These are phyloP conservation scores for Microtus ochrogaster DNA, from an alignment of 2,113 vertebrate species.

Conservation along the genomic window DNA sequence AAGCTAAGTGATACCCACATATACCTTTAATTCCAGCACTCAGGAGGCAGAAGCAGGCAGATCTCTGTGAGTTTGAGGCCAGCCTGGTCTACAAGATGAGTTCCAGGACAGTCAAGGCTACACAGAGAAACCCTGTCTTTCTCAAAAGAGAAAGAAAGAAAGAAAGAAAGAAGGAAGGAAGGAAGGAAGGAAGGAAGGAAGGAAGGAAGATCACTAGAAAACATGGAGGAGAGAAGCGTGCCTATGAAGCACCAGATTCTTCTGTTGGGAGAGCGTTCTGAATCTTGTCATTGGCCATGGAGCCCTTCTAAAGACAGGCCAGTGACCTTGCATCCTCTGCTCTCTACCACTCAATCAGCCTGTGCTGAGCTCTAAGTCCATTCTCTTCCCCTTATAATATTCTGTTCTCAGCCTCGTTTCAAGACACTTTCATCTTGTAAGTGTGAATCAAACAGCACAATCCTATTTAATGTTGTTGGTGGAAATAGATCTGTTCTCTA, in stretches of 20 bases:
- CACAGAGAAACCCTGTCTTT: no score
- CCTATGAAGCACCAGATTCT: background rate
- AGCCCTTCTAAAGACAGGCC: no score
- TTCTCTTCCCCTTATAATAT: background rate
- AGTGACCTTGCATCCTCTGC: background rate
- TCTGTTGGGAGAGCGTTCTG: background rate
- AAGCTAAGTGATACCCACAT: no score
- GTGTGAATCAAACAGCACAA: background rate
- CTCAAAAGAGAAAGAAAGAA: no score
- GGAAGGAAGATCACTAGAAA: background rate
- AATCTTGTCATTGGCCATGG: background rate
- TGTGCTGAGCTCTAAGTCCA: rapidly evolving
- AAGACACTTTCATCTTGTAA: background rate
- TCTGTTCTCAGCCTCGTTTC: background rate
- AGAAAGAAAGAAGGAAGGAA: no score
- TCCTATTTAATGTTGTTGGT: conserved; percentile 28
- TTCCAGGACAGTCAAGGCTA: no score
- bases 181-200: no score
- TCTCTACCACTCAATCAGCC: background rate
- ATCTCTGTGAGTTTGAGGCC: no score
- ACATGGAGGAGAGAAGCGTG: background rate
- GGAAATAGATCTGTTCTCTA: background rate
- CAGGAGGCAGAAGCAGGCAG: no score
- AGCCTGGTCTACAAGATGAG: no score
- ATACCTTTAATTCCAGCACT: no score